Conservation (phyloP, 2,113 vertebrate species). For the Catharus fuscescens region DNA sequence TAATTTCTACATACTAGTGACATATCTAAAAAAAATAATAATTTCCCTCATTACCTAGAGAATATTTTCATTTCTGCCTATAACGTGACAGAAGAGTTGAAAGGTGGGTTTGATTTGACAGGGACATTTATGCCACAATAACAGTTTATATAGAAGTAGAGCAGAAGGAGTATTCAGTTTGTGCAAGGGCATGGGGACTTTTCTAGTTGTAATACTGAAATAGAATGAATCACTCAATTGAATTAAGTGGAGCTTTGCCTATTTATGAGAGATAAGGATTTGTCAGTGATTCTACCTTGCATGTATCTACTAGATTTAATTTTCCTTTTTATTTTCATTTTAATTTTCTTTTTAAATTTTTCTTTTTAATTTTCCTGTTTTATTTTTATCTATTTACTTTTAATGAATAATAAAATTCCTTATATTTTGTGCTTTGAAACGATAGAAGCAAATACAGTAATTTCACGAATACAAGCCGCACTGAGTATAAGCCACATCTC, state of each 20-base stretch:
- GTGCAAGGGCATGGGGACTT: background rate
- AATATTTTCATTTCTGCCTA: background rate
- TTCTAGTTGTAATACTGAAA: background rate
- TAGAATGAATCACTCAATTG: background rate
- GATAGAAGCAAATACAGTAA: background rate
- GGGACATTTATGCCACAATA: background rate
- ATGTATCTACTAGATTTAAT: background rate
- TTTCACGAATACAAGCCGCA: too few relatives aligned
- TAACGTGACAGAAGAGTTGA: background rate
- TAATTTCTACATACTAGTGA: background rate
- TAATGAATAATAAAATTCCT: background rate
- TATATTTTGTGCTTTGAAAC: background rate
- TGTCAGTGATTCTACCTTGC: background rate
- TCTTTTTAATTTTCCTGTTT: background rate
- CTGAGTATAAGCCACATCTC: too few relatives aligned
- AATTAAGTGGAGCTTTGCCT: background rate
- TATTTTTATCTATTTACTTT: background rate
- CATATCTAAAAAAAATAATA: background rate
- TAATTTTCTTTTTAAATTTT: too few relatives aligned
- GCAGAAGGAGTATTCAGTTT: background rate
- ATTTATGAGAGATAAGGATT: background rate
- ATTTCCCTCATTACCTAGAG: background rate
- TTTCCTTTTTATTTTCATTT: background rate
- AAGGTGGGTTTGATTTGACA: background rate
- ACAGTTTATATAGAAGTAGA: background rate